Evolutionary conservation across 2,888 invertebrate genomes (phyloP), one percentile per base, ranked within the genome.

Genomic region (Chrysolina oricalcia): DNA sequence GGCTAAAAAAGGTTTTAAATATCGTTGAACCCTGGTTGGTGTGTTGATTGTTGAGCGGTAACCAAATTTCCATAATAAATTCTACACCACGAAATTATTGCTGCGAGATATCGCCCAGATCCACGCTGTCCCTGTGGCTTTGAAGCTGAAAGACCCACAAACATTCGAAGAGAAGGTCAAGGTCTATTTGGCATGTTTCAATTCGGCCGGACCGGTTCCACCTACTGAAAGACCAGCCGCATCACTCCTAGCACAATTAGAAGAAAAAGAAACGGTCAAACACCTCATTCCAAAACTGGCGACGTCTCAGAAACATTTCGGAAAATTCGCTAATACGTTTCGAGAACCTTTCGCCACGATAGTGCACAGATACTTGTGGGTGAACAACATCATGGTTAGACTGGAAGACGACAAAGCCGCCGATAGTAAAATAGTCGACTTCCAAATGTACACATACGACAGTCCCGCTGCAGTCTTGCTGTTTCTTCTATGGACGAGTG

Each of bases 331-430:
- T 17, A 56, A 1, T 13, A 35, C 46, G 6, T 70, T 72, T n/a
- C 73, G 66, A 10, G 90, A 90, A 62, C 89, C 89, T 0, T 92
- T 90, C 86, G 88, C 88, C 0, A 89, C 91, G 0, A 87, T 92
- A n/a, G 86, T 88, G 2, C 92, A 92, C 76, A 86, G 87, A 3
- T 92, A 92, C 83, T 87, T 91, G 65, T 92, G 92, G 92, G 89
- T 90, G 19, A 92, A 92, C 82, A 92, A 92, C 78, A 86, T 91
- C 10, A 89, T 92, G 88, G 84, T 91, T n/a, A 89, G 89, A 81
- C 88, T 88, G 59, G 78, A 73, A 13, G 73, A 81, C 35, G 78
- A 75, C 15, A 78, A 74, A 74, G 75, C 80, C 3, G 48, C 64
- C 0, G 66, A 75, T 27, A 76, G 76, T 41, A 85, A 82, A 70